These are phyloP conservation scores for Vespertilio murinus DNA, from an alignment of 2,797 vertebrate genomes.

Conservation along the genomic window DNA sequence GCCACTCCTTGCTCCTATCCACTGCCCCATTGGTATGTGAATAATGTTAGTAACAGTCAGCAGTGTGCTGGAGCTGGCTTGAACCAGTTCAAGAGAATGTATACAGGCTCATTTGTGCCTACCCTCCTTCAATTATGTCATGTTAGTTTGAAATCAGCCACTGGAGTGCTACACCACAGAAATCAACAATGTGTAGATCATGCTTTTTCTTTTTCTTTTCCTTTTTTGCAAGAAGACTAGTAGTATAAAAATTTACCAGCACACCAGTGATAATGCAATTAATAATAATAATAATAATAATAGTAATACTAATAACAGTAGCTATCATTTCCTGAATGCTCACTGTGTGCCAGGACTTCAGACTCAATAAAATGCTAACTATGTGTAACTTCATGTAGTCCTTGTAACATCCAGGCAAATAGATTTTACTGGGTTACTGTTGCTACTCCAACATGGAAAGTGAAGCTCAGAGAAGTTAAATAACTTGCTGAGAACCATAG, in stretches of 20 bases:
- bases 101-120: neutral
- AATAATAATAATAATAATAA: neutral
- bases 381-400: neutral
- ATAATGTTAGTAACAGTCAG: neutral
- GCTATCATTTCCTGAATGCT: neutral
- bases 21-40: neutral
- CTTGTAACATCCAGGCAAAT: neutral
- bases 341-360: neutral
- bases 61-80: neutral
- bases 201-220: neutral
- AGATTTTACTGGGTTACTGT: neutral
- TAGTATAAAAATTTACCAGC: neutral
- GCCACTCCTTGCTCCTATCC: neutral
- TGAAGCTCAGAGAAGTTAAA: neutral
- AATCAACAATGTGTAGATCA: neutral
- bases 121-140: accelerated
- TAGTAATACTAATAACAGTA: neutral
- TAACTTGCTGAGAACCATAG: neutral
- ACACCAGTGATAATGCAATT: neutral
- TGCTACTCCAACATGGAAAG: neutral
- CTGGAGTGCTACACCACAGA: neutral
- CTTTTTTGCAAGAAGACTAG: neutral
- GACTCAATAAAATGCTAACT: neutral
- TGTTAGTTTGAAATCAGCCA: neutral
- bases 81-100: neutral